Evolutionary conservation across 2,888 invertebrate species (phyloP).

Genomic region (Ophion costatus): DNA sequence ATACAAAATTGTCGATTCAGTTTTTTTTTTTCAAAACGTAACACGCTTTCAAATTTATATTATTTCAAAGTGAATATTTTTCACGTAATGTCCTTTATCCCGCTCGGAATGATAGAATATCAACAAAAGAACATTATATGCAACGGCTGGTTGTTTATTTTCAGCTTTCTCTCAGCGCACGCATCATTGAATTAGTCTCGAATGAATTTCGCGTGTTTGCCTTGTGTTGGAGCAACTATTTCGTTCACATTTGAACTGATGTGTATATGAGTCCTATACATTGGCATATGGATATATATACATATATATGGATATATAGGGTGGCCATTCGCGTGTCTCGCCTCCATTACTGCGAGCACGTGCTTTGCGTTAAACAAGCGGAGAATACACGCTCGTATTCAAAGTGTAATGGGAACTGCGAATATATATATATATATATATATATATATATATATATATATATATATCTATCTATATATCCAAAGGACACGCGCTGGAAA

Average conservation of each 20-base stretch:
- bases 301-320: conserved; percentile 8
- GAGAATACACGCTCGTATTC: conserved; percentile 55
- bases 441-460: not conserved
- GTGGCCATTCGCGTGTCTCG: conserved; percentile 53
- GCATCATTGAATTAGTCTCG: conserved; percentile 58
- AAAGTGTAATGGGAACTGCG: conserved; percentile 44
- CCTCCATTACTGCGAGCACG: conserved; percentile 56
- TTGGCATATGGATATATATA: not conserved
- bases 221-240: conserved; percentile 45
- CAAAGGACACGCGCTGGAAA: not conserved
- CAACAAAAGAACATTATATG: not conserved
- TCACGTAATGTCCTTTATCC: too few species aligned
- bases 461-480: too few species aligned
- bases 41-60: too few species aligned
- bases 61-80: too few species aligned
- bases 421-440: conserved; percentile 13
- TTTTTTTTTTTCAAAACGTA: too few species aligned
- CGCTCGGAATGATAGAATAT: too few species aligned
- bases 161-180: not conserved
- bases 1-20: too few species aligned
- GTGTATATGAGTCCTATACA: not conserved
- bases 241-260: conserved; percentile 40
- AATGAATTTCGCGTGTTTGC: conserved; percentile 56
- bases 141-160: not conserved
- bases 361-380: conserved; percentile 60